Conservation (phyloP, 2,797 vertebrate genomes). For the Lophotriccus pileatus region DNA sequence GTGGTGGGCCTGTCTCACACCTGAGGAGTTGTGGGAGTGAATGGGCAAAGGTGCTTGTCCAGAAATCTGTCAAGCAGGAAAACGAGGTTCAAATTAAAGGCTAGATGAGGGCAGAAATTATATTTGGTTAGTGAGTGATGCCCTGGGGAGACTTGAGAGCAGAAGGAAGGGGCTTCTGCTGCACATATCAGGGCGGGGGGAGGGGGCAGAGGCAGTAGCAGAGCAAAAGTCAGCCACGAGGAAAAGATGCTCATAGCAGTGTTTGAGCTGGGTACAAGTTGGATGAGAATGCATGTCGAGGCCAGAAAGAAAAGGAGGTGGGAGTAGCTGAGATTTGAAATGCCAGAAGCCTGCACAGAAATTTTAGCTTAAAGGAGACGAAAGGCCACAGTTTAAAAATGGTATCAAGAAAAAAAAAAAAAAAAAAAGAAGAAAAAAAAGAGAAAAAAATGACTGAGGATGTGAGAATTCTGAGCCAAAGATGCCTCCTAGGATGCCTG, state of each 20-base stretch:
- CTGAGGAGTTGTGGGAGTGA: neutral
- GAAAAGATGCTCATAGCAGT: neutral
- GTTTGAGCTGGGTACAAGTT: neutral
- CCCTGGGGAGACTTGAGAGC: neutral
- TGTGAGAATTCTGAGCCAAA: neutral
- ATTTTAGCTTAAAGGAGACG: conserved; percentile 3
- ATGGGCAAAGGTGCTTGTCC: neutral
- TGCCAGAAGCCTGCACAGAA: neutral
- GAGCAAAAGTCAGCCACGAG: neutral
- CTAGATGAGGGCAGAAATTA: neutral
- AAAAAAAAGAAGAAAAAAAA: neutral
- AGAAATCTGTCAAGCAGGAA: neutral
- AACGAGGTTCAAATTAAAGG: neutral
- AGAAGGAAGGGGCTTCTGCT: neutral
- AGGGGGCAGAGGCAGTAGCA: neutral
- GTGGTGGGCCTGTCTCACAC: neutral
- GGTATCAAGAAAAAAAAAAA: neutral
- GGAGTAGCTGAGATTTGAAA: conserved; percentile 12
- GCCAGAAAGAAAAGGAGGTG: conserved; percentile 14
- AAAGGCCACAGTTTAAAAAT: neutral
- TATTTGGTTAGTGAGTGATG: neutral
- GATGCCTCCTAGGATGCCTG: neutral
- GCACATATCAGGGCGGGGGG: neutral
- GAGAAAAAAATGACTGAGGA: neutral
- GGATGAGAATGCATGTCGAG: neutral